phyloP scores from a whole-genome alignment of 2,888 invertebrate species.

The Aelia acuminata region DNA sequence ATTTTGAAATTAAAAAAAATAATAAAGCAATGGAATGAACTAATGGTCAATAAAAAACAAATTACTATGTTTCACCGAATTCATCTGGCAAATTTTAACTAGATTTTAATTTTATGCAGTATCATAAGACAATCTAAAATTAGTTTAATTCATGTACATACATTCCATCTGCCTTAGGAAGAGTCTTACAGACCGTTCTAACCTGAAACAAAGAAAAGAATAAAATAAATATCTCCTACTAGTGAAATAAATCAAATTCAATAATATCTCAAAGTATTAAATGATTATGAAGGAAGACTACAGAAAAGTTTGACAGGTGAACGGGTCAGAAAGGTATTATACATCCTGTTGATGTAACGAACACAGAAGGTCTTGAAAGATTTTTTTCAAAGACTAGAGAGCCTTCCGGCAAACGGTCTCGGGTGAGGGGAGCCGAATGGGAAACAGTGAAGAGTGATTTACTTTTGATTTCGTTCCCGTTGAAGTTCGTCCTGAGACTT shows the following conservation, averaged over 20 bases:
- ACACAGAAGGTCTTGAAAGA: background rate
- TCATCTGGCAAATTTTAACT: no score
- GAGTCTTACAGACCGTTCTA: background rate
- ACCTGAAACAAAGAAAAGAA: background rate
- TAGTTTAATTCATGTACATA: background rate
- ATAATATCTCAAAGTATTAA: no score
- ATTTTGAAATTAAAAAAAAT: no score
- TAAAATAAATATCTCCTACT: background rate
- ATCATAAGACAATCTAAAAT: no score
- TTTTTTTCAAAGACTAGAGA: background rate
- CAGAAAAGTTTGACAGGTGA: background rate
- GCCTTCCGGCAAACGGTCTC: background rate
- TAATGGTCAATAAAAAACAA: no score
- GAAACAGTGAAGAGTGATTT: background rate
- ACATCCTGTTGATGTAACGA: background rate
- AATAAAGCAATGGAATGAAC: no score
- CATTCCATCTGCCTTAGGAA: background rate
- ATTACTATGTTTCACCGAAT: no score
- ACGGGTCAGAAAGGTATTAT: background rate
- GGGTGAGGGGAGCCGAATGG: background rate
- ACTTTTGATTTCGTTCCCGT: slow-evolving; percentile 3
- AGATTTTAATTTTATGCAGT: no score
- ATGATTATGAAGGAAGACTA: background rate
- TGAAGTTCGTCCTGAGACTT: background rate
- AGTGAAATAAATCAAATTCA: no score